Base-by-base conservation (phyloP, 2,113 vertebrate genomes). In the Empidonax traillii region DNA sequence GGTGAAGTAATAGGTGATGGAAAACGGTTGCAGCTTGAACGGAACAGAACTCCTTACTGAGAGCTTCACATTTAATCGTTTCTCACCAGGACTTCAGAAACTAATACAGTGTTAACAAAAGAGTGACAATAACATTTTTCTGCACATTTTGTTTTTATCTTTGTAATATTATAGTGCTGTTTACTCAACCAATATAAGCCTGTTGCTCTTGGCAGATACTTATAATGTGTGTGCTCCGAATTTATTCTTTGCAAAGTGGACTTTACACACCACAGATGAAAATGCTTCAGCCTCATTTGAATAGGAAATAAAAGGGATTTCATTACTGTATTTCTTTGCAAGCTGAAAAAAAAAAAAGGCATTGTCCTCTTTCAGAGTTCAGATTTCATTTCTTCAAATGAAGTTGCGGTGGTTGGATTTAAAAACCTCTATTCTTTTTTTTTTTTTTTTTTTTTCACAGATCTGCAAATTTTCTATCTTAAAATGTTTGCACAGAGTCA, bases 261-360 rank as follows among this genome's bases (percentile, higher is more conserved):
- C 93, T 95, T 97, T 93, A 91, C 93, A 96, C 3, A 3, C 78
- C 96, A 97, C 97, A 98, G 97, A 97, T 97, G 98, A 98, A 97
- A 98, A 96, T 0, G 61, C 94, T 97, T 98, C 95, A 97, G 95
- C 58, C 79, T 97, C 90, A 95, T 97, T 97, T 97, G 94, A 97
- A 96, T 94, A 96, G 95, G 94, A 97, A 98, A 97, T 97, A 97
- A 97, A 97, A 97, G 73, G 94, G 96, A 96, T 98, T 98, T 96
- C 97, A 96, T 97, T 97, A 96, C 96, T 97, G 87, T 93, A 86
- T 73, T 96, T 97, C 93, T 98, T 95, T 95, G 94, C 90, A 96
- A 95, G 91, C 79, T 90, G 87, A 96, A 91, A 62, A 49, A 49
- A 49, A 49, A 93, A 96, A 97, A 91, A 90, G 73, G 62, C 84